phyloP scores from a whole-genome alignment of 1,140 invertebrate genomes.

The Drosophila sturtevanti region DNA sequence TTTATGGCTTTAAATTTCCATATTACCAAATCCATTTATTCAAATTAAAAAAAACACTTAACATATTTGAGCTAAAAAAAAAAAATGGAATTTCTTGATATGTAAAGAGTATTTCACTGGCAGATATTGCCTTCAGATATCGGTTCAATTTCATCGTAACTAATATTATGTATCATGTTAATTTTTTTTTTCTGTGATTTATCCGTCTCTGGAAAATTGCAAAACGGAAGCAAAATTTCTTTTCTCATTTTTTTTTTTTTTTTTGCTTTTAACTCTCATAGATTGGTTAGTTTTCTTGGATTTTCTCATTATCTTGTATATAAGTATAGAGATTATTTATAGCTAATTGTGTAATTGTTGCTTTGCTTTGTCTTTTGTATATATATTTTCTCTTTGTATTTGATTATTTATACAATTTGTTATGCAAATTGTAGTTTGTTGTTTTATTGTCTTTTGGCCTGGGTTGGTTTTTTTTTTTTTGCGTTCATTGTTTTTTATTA shows the following conservation, averaged over 20 bases:
- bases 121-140: background rate
- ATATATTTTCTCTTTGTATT: slow-evolving; percentile 14
- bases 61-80: too few relatives aligned
- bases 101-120: background rate
- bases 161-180: slow-evolving; percentile 1
- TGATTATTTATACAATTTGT: slow-evolving; percentile 54
- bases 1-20: too few relatives aligned
- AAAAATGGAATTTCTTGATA: background rate
- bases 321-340: slow-evolving; percentile 58
- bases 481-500: slow-evolving; percentile 20
- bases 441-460: slow-evolving; percentile 40
- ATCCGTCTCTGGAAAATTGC: slow-evolving; percentile 16
- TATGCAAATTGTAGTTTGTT: slow-evolving; percentile 69
- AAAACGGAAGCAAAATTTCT: slow-evolving; percentile 43
- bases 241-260: background rate
- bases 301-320: slow-evolving; percentile 62
- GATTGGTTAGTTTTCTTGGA: slow-evolving; percentile 15
- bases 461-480: too few relatives aligned
- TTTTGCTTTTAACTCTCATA: slow-evolving; percentile 10
- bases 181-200: slow-evolving; percentile 25
- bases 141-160: background rate
- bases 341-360: slow-evolving; percentile 73
- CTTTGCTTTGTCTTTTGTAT: slow-evolving; percentile 47
- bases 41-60: too few relatives aligned
- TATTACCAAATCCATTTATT: too few relatives aligned